Evolutionary conservation across 2,797 vertebrate species (phyloP).

Genomic region (Halcyon smyrnensis): DNA sequence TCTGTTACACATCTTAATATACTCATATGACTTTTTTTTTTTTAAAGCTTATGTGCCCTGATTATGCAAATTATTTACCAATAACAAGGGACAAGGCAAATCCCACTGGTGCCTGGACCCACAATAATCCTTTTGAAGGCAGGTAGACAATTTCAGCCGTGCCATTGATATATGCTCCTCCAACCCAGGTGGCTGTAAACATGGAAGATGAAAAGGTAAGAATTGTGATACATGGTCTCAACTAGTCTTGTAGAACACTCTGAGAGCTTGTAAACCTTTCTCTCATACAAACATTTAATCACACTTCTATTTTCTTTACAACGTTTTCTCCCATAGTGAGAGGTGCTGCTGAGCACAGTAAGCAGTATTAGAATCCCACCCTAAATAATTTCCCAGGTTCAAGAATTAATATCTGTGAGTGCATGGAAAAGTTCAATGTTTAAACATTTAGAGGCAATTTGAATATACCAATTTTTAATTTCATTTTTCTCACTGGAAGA

Average conservation of each 20-base stretch:
- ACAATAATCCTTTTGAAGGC: constrained; percentile 82
- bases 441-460: not conserved
- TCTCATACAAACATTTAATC: not conserved
- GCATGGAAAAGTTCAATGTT: not conserved
- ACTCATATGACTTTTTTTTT: not conserved
- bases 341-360: not conserved
- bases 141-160: constrained; percentile 85
- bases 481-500: not conserved
- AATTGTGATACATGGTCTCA: not conserved
- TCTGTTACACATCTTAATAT: not conserved
- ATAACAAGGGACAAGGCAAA: constrained; percentile 83
- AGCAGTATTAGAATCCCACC: not conserved
- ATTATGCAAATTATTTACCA: constrained; percentile 67
- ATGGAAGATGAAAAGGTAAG: not conserved
- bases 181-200: constrained; percentile 85
- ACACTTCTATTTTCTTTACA: not conserved
- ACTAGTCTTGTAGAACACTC: not conserved
- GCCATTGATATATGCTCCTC: constrained; percentile 85
- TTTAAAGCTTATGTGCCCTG: not conserved
- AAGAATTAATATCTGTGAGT: not conserved
- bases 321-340: not conserved
- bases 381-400: not conserved
- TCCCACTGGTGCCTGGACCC: constrained; percentile 84
- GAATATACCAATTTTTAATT: not conserved
- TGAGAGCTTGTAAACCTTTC: not conserved